phyloP scores from a whole-genome alignment of 2,797 vertebrate genomes.

The Poeciliopsis paucimaculata region DNA sequence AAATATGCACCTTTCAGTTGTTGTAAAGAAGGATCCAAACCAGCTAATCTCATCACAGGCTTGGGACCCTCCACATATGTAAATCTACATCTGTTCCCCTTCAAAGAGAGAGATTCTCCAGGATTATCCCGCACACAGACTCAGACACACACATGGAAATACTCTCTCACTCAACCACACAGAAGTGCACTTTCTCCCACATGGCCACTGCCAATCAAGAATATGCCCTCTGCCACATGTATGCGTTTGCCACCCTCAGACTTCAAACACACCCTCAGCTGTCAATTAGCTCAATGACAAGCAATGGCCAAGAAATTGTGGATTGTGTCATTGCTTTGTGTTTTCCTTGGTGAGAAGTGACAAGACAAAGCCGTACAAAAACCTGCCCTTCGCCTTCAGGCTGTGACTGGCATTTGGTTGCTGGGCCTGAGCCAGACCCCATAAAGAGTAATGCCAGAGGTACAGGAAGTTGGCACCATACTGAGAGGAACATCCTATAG shows the following conservation, averaged over 20 bases:
- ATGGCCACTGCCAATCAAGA: slow-evolving; percentile 87
- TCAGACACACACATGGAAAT: slow-evolving; percentile 74
- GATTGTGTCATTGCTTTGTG: slow-evolving; percentile 88
- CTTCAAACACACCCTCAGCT: slow-evolving; percentile 78
- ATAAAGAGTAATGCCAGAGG: slow-evolving; percentile 78
- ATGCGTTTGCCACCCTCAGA: slow-evolving; percentile 76
- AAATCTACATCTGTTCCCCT: slow-evolving; percentile 99
- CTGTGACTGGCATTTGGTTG: slow-evolving; percentile 76
- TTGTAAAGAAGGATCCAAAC: slow-evolving; percentile 87
- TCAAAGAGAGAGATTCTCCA: slow-evolving; percentile 94
- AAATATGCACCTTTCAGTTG: slow-evolving; percentile 98
- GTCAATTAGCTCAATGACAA: slow-evolving; percentile 84
- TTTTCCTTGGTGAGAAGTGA: slow-evolving; percentile 82
- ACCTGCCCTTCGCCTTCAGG: slow-evolving; percentile 81
- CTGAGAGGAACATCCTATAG: slow-evolving; percentile 79
- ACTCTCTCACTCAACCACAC: slow-evolving; percentile 58
- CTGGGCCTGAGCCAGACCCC: slow-evolving; percentile 66
- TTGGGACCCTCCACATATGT: slow-evolving; percentile 98
- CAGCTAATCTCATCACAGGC: slow-evolving; percentile 98
- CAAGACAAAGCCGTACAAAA: slow-evolving; percentile 83
- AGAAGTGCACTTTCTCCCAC: slow-evolving; percentile 78
- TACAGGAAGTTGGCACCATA: slow-evolving; percentile 84
- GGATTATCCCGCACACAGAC: slow-evolving; percentile 86
- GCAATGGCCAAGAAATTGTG: slow-evolving; percentile 89
- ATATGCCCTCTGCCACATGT: slow-evolving; percentile 72